phyloP scores from a whole-genome alignment of 2,113 vertebrate genomes.

The Mustela nigripes region DNA sequence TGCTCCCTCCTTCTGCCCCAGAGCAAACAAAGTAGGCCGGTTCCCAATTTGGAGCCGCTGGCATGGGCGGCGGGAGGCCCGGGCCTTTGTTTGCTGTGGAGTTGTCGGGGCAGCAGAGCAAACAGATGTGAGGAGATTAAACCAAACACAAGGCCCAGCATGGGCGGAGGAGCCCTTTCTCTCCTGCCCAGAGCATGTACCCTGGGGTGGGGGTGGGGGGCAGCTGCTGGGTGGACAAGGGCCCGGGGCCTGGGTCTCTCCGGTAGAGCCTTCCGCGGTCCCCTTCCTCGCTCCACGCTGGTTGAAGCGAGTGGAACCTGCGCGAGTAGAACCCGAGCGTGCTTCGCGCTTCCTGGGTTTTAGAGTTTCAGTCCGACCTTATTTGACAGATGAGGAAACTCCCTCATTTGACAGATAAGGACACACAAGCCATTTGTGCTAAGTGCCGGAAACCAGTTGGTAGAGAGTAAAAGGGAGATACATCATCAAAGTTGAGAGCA shows the following conservation, averaged over 20 bases:
- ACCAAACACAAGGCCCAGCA: slow-evolving; percentile 72
- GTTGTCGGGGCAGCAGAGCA: slow-evolving; percentile 83
- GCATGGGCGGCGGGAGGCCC: slow-evolving; percentile 70
- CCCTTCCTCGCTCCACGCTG: fast-evolving
- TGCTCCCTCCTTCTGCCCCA: slow-evolving; percentile 76
- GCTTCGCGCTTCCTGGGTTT: fast-evolving
- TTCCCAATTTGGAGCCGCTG: slow-evolving; percentile 81
- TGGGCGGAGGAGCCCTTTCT: not conserved
- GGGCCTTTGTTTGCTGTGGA: slow-evolving; percentile 79
- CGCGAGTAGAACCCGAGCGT: too few species aligned
- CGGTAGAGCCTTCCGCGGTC: fast-evolving
- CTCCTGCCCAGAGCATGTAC: slow-evolving; percentile 35
- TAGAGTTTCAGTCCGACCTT: not conserved
- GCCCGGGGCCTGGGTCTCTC: not conserved
- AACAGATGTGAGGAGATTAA: slow-evolving; percentile 84
- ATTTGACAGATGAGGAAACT: not conserved
- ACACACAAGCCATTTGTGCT: not conserved
- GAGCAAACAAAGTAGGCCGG: slow-evolving; percentile 83
- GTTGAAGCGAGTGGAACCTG: fast-evolving
- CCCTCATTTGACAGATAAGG: slow-evolving; percentile 8
- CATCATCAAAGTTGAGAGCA: not conserved
- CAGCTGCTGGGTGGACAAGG: fast-evolving
- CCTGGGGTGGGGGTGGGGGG: too few species aligned
- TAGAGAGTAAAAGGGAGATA: not conserved
- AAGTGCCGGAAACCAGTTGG: not conserved